Evolutionary conservation across 2,888 invertebrate species (phyloP).

Genomic region (Chaitophorus viminalis): DNA sequence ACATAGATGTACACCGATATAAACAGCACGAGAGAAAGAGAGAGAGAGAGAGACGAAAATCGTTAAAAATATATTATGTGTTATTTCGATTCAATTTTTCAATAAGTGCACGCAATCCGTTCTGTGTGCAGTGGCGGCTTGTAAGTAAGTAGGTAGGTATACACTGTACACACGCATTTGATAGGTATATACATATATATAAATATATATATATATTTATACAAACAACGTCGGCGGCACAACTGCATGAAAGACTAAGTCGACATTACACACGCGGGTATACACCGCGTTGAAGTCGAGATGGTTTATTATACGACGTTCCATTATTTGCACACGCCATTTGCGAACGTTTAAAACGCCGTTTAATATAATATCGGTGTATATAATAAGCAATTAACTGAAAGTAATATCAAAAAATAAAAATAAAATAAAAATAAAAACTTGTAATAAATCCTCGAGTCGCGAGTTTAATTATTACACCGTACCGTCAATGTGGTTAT

Average conservation of each 20-base stretch:
- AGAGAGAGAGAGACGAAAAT: no score
- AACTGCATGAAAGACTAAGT: background rate
- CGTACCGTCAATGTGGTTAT: background rate
- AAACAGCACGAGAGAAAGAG: no score
- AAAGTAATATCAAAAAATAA: slow-evolving; percentile 7
- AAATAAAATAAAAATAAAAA: slow-evolving; percentile 15
- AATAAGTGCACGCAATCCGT: background rate
- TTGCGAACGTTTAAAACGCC: slow-evolving; percentile 43
- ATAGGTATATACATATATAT: background rate
- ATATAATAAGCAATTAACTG: slow-evolving; percentile 35
- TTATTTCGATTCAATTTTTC: background rate
- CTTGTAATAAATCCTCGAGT: slow-evolving; percentile 22
- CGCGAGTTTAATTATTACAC: slow-evolving; percentile 25
- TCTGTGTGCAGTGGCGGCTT: background rate
- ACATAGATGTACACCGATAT: no score
- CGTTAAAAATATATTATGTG: background rate
- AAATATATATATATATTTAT: background rate
- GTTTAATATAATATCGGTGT: slow-evolving; percentile 13
- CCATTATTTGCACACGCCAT: slow-evolving; percentile 37
- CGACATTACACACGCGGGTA: background rate
- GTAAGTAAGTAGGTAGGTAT: no score
- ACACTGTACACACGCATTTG: no score
- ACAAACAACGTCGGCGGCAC: background rate
- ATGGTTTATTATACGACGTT: slow-evolving; percentile 31
- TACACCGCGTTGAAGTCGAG: background rate